Base-by-base conservation (phyloP, 2,888 invertebrate genomes). In the Oxyscelio sp. region DNA sequence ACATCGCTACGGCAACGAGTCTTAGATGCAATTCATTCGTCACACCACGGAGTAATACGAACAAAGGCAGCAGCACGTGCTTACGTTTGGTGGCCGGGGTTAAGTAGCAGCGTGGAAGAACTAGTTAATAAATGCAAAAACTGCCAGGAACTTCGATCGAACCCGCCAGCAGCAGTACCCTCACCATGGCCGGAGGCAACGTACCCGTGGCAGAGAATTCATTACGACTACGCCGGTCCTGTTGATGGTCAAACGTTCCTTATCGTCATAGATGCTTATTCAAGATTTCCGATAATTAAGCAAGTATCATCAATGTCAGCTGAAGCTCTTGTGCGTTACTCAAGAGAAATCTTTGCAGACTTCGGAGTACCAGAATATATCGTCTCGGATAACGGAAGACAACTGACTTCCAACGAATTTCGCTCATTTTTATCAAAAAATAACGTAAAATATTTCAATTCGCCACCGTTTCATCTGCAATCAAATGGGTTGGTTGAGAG, bases 211-310 rank as follows among this genome's bases (percentile, higher is more conserved):
- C 22, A 63, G n/a, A 63, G 58, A 38, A 31, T 73, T 1, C 73
- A 73, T 45, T 21, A 50, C 9, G 61, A 73, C 19, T 73, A 73
- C n/a, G 19, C 38, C 0, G 73, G 73, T 17, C 61, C 73, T 15
- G n/a, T 73, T 11, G 52, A 61, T 5, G 52, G 52, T 11, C 24
- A 61, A 3, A 9, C 9, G 6, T 61, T 61, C 52, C 15, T 73
- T 1, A n/a, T 61, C 22, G 19, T 73, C 2, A 24, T 73, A 1
- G 61, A 73, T n/a, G 52, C 61, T 4, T 50, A 19, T 34, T 48
- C 73, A 19, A 24, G 56, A 13, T 61, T 61, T 40, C 22, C 61
- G 0, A 19, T 50, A 2, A 21, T 73, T 8, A 73, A 52, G 27
- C 2, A 15, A 13, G 50, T 59, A 11, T 17, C 61, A 22, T 61